A percentile compares a stretch with the other conserved stretches of the same genome.
These are phyloP conservation scores for Micoletzkya japonica DNA, from an alignment of 2,888 invertebrate genomes.

Conservation along the genomic window DNA sequence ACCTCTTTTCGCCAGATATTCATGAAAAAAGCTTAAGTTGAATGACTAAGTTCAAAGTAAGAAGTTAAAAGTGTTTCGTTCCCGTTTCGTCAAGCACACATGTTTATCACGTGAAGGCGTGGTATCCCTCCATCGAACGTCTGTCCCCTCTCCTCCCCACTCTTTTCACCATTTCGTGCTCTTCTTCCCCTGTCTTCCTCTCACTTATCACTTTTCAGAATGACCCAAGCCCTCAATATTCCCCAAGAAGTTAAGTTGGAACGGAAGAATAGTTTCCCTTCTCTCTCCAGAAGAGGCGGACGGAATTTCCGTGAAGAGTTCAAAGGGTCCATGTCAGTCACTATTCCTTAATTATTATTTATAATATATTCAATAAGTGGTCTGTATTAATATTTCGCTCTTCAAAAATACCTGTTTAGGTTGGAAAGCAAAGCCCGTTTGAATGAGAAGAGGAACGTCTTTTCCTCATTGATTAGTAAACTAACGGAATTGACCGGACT, in stretches of 20 bases:
- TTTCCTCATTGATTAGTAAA: constrained; percentile 9
- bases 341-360: not conserved
- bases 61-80: no score
- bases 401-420: no score
- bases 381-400: no score
- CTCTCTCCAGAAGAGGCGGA: not conserved
- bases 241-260: not conserved
- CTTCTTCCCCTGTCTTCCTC: not conserved
- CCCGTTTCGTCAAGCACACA: no score
- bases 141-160: not conserved
- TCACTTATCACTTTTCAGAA: not conserved
- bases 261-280: constrained; percentile 24
- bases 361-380: no score
- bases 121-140: constrained; percentile 13
- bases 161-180: constrained; percentile 8
- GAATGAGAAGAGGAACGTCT: not conserved
- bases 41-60: no score
- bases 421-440: constrained; percentile 9
- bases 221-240: not conserved
- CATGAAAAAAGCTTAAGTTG: no score
- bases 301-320: constrained; percentile 21
- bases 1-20: no score
- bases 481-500: constrained; percentile 8
- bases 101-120: constrained; percentile 9
- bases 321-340: constrained; percentile 20